Evolutionary conservation across 2,888 invertebrate genomes (phyloP).

Genomic region (Cylindroiulus punctatus): DNA sequence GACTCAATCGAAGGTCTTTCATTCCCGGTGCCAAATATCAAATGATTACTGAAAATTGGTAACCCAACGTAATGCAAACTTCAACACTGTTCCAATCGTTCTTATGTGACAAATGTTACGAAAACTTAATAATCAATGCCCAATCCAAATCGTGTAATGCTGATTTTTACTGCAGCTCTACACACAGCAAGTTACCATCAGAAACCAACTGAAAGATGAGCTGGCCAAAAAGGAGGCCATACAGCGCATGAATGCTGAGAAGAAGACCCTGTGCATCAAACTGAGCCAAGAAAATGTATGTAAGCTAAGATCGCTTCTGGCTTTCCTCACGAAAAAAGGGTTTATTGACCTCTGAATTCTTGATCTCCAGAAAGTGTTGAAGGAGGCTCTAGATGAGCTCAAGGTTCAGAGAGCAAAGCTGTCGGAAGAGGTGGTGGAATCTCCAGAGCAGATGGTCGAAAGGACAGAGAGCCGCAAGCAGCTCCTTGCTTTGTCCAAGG

Average conservation of each 20-base stretch:
- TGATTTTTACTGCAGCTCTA: neutral
- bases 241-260: neutral
- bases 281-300: slow-evolving; percentile 18
- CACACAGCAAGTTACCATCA: neutral
- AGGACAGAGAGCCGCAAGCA: neutral
- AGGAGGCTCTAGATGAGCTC: neutral
- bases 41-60: too few species aligned
- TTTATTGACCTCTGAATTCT: neutral
- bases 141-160: too few species aligned
- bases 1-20: too few species aligned
- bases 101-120: too few species aligned
- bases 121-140: too few species aligned
- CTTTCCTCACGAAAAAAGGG: too few species aligned
- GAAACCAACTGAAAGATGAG: neutral
- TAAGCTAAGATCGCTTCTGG: neutral
- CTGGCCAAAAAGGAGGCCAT: neutral
- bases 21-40: too few species aligned
- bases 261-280: neutral
- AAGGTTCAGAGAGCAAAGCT: neutral
- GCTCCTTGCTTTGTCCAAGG: neutral
- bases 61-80: too few species aligned
- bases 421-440: neutral
- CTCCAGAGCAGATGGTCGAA: neutral
- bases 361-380: neutral
- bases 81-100: too few species aligned